Evolutionary conservation across 2,888 invertebrate genomes (phyloP), one percentile per base, ranked within the genome.

Genomic region (Hedya salicella): DNA sequence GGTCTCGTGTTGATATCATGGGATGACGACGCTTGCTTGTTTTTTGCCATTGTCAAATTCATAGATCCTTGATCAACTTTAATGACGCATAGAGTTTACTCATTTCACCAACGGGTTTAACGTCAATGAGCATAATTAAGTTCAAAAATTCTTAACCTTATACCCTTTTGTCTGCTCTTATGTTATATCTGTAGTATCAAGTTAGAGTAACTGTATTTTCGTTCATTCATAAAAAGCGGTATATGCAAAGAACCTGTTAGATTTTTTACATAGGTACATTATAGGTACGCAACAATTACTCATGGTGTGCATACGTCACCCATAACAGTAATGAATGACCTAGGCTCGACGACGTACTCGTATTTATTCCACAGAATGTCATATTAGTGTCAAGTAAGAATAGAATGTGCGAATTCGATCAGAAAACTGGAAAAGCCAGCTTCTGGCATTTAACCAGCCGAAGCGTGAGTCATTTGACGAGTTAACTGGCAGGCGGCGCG

Each of bases 401-500:
- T 85, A 87, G 83, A 86, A 86, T 87, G 81, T 85, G 83, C 85
- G 86, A 89, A 89, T 87, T 86, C 83, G 87, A 86, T 84, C 86
- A 87, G 87, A 89, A 87, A 91, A 91, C 91, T 88, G 88, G 91
- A 88, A 91, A 89, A 90, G 87, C 90, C 86, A 89, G 91, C 89
- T 89, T 87, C 87, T 88, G 88, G 88, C 85, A 87, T 88, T 87
- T 87, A 88, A 90, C 85, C 89, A 88, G 82, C 82, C 85, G 79
- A 84, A 86, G 86, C 85, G 86, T 91, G 91, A 91, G 89, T 91
- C 91, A 91, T 90, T 88, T 91, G 90, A 90, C 90, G 89, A 89
- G 89, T 90, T 88, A 89, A 87, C 87, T 86, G 88, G 88, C 85
- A 84, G 83, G 80, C 83, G 81, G 76, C 60, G 66, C 60, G 63